Base-by-base conservation (phyloP, 2,888 invertebrate genomes). In the Drosophila acutilabella region DNA sequence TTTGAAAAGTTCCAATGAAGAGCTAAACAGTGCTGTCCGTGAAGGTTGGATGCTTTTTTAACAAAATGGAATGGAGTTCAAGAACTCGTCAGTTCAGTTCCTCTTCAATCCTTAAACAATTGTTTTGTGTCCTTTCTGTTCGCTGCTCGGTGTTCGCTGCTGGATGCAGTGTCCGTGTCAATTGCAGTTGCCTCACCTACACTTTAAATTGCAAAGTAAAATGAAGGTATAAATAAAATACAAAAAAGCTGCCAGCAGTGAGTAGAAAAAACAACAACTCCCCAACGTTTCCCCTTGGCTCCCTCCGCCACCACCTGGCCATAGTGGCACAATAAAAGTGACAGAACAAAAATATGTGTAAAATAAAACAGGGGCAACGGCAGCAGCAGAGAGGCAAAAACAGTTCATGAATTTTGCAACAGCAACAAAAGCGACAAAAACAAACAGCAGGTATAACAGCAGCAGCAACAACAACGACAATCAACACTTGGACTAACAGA, bases 291-390 rank as follows among this genome's bases (percentile, higher is more conserved):
- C 18, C 33, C 6, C 13, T 3, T 6, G 6, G 41, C 56, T 51
- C 36, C 44, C 54, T 6, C 26, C 14, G 40, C 45, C 30, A 8
- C 6, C 30, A 30, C 30, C 54, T 36, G 58, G 59, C 48, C 57
- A 53, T 60, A 58, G 64, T 60, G 77, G 68, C 64, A 82, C 82
- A 82, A 86, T 86, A 82, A 82, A 82, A 82, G 87, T 82, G 87
- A 86, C 82, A 82, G 84, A 83, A 81, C 81, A 81, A 71, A 82
- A 82, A 82, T 82, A 81, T 82, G 82, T 86, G 81, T 80, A 82
- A 83, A 86, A 83, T 83, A 86, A 86, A 82, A 82, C 84, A 86
- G 68, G 67, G 64, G 30, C 44, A 64, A 50, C 44, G 56, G 47
- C 23, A 53, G 50, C 36, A 18, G 38, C 56, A 40, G 30, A 69